A percentile compares a stretch with the other conserved stretches of the same genome.
These are phyloP conservation scores for Entomobrya multifasciata DNA, from an alignment of 2,888 invertebrate genomes.

Conservation along the genomic window DNA sequence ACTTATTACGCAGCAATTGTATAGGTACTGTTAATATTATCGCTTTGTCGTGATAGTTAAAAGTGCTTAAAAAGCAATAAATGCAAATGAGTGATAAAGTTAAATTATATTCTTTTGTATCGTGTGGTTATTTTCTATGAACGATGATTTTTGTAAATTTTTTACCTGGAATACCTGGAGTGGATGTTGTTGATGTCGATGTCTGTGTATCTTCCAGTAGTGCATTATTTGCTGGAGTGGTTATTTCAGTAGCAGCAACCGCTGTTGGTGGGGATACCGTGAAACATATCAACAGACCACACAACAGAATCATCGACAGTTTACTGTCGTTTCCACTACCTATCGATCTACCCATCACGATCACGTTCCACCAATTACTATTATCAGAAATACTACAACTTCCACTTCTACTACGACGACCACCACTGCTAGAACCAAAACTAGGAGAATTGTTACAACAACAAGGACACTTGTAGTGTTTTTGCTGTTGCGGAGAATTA, in stretches of 20 bases:
- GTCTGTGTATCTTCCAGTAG: slow-evolving; percentile 40
- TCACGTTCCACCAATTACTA: slow-evolving; percentile 49
- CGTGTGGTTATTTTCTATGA: neutral
- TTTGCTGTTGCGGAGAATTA: neutral
- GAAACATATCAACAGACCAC: slow-evolving; percentile 42
- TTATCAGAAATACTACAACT: slow-evolving; percentile 4
- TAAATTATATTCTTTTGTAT: neutral
- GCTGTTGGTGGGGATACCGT: neutral
- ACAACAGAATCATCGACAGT: slow-evolving; percentile 37
- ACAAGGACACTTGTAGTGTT: slow-evolving; percentile 18
- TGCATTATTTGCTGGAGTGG: neutral
- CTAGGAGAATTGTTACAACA: neutral
- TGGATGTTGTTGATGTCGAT: neutral
- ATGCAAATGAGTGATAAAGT: slow-evolving; percentile 22
- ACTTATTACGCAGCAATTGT: too few species aligned
- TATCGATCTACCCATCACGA: slow-evolving; percentile 1
- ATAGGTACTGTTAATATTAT: neutral
- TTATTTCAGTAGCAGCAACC: neutral
- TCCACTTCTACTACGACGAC: neutral
- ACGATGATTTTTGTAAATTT: neutral
- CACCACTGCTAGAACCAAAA: neutral
- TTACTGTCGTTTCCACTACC: neutral
- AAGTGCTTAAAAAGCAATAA: slow-evolving; percentile 16
- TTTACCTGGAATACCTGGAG: slow-evolving; percentile 64
- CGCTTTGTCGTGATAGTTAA: neutral